Percentiles rank a stretch among this genome's conserved stretches.
These are phyloP conservation scores for Cepaea nemoralis DNA, from an alignment of 1,140 invertebrate species.

Conservation along the genomic window DNA sequence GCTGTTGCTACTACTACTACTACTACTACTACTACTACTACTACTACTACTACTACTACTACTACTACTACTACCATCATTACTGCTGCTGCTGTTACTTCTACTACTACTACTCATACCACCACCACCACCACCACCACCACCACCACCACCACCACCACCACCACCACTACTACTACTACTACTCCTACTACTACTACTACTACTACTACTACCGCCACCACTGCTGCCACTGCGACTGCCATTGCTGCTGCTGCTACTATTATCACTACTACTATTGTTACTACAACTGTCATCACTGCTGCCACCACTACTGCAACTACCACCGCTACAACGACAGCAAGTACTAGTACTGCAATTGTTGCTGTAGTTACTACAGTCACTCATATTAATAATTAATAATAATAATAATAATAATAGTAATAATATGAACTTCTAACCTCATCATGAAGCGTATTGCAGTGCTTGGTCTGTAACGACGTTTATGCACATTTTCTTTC, in stretches of 20 bases:
- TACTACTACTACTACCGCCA: constrained; percentile 10
- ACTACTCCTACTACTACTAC: too few species aligned
- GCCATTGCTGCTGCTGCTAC: background rate
- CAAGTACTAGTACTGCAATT: background rate
- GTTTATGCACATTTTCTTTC: too few species aligned
- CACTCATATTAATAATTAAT: background rate
- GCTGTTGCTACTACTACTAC: constrained; percentile 24
- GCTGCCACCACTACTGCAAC: constrained; percentile 8
- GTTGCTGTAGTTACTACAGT: background rate
- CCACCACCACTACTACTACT: constrained; percentile 9
- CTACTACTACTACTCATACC: too few species aligned
- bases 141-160: background rate
- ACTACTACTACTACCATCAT: constrained; percentile 31
- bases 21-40: constrained; percentile 32
- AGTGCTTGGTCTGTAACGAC: too few species aligned
- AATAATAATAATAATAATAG: background rate
- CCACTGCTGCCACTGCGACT: constrained; percentile 2
- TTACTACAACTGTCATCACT: constrained; percentile 11
- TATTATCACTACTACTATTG: constrained; percentile 22
- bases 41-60: constrained; percentile 33
- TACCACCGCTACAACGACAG: background rate
- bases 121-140: too few species aligned
- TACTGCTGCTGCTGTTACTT: too few species aligned
- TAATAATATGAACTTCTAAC: background rate
- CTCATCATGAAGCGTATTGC: too few species aligned